These are phyloP conservation scores for Coenonympha arcania DNA, from an alignment of 2,888 invertebrate genomes.

Conservation along the genomic window DNA sequence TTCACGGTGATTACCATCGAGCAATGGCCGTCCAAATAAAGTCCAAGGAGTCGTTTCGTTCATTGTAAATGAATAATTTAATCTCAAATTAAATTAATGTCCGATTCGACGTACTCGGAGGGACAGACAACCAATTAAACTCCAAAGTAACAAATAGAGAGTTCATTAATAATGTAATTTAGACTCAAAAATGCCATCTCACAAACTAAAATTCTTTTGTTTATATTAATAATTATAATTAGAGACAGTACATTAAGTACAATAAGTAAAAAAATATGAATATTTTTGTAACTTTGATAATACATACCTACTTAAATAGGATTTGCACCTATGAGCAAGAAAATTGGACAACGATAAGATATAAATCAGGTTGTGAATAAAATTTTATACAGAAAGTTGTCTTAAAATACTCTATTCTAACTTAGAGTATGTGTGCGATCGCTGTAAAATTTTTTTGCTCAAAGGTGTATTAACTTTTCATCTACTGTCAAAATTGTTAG, in stretches of 20 bases:
- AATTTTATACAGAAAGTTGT: too few species aligned
- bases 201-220: background rate
- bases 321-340: background rate
- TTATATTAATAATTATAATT: background rate
- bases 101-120: conserved; percentile 34
- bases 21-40: conserved; percentile 22
- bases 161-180: background rate
- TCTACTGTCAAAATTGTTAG: background rate
- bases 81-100: conserved; percentile 58
- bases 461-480: background rate
- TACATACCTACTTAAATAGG: background rate
- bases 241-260: background rate
- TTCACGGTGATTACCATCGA: background rate
- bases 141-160: too few species aligned
- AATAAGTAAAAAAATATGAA: background rate
- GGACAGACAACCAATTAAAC: too few species aligned
- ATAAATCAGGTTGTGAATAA: background rate
- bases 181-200: background rate
- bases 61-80: conserved; percentile 59
- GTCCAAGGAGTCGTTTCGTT: conserved; percentile 43
- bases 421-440: too few species aligned
- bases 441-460: background rate
- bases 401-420: too few species aligned
- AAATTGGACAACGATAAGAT: background rate
- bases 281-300: conserved; percentile 10